Conservation (phyloP, 2,113 vertebrate genomes). For the Solea solea region DNA sequence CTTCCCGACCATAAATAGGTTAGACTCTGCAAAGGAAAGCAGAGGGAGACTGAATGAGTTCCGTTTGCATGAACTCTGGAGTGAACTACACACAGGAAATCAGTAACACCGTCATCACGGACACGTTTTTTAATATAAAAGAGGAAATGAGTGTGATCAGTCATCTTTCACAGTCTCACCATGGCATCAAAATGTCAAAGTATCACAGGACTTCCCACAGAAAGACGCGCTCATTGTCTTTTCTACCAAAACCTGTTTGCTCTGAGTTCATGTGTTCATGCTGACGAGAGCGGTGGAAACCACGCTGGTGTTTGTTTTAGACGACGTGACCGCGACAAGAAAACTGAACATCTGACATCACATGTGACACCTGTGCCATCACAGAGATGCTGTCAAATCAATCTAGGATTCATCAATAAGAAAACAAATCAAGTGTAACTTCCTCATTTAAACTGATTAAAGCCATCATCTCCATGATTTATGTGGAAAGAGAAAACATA, state of each 20-base stretch:
- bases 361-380: no score
- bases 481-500: no score
- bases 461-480: no score
- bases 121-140: slow-evolving; percentile 1
- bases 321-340: neutral
- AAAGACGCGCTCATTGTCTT: neutral
- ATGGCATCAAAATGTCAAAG: neutral
- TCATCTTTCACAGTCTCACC: slow-evolving; percentile 2
- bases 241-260: no score
- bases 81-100: neutral
- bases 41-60: neutral
- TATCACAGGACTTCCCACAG: neutral
- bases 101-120: neutral
- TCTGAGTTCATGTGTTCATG: neutral
- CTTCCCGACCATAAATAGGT: slow-evolving; percentile 29
- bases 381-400: no score
- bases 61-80: no score
- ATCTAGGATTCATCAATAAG: no score
- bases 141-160: slow-evolving; percentile 9
- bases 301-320: slow-evolving; percentile 14
- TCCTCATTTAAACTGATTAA: no score
- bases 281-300: slow-evolving; percentile 21
- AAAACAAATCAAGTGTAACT: no score
- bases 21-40: slow-evolving; percentile 15
- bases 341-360: no score